Base-by-base conservation (phyloP, 2,797 vertebrate genomes). In the Tangara arthus region DNA sequence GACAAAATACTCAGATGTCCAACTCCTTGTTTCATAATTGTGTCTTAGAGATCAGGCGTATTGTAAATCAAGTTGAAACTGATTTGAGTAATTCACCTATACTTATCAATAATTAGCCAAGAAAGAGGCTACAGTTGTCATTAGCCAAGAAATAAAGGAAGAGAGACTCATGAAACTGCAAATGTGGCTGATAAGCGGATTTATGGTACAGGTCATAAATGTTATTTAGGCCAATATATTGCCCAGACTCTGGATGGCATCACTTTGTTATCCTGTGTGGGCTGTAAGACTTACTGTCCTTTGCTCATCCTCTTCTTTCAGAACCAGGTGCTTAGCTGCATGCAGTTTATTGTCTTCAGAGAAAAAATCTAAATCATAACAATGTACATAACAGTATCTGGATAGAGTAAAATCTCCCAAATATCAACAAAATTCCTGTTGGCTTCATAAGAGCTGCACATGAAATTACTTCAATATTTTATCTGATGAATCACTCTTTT, bases 211-310 rank as follows among this genome's bases (percentile, higher is more conserved):
- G 19, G 18, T n/a, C 46, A 60, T 83, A 26, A 63, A 49, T 0
- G 1, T 57, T 56, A 50, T 18, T 81, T 42, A 8, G 60, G 50
- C 26, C 47, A 47, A 82, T 35, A n/a, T 18, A 39, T 5, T 69
- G 30, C 63, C 50, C 55, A 35, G 50, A 41, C 28, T 83, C 9
- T 30, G 42, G 21, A 26, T 79, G 44, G 18, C 73, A 35, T 61
- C 19, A 9, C 20, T 64, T 55, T 0, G 1, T 90, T 85, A n/a
- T 32, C 32, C n/a, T 32, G 1, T 2, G 0, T 50, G 60, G 26
- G 23, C 55, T 59, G 12, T 55, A 37, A 71, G 23, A 37, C 12
- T 75, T 79, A 39, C 57, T 79, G 34, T 72, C 22, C 56, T 63
- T 6, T 80, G 68, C 49, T 82, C 17, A 9, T 77, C 44, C 16